Conservation (phyloP, 2,797 vertebrate genomes). For the Cynopterus sphinx region DNA sequence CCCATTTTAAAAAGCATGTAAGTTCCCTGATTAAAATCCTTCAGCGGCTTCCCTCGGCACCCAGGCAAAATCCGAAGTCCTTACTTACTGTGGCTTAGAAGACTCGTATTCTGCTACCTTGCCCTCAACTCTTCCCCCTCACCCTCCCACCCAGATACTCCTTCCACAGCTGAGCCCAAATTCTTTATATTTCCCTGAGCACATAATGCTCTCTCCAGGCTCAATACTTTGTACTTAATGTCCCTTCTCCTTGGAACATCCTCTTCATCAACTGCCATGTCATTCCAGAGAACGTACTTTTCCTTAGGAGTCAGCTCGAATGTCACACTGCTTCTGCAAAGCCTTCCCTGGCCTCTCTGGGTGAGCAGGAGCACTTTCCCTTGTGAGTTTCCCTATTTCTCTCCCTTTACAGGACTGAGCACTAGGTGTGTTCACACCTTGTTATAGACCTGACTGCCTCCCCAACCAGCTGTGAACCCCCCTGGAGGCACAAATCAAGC, state of each 20-base stretch:
- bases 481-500: neutral
- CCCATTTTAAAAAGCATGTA: neutral
- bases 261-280: neutral
- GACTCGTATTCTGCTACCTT: neutral
- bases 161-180: neutral
- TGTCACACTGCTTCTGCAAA: constrained; percentile 44
- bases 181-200: neutral
- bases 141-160: neutral
- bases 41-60: neutral
- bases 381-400: neutral
- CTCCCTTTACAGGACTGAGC: neutral
- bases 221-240: neutral
- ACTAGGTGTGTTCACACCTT: neutral
- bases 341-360: neutral
- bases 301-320: neutral
- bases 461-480: neutral
- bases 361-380: neutral
- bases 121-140: too few species aligned
- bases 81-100: neutral
- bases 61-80: neutral
- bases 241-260: constrained; percentile 16
- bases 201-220: neutral
- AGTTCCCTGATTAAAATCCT: neutral
- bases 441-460: neutral
- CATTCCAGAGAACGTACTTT: neutral